Percentiles rank a stretch among this genome's conserved stretches.
Evolutionary conservation across 2,888 invertebrate species (phyloP).

Genomic region (Spilarctia lutea): DNA sequence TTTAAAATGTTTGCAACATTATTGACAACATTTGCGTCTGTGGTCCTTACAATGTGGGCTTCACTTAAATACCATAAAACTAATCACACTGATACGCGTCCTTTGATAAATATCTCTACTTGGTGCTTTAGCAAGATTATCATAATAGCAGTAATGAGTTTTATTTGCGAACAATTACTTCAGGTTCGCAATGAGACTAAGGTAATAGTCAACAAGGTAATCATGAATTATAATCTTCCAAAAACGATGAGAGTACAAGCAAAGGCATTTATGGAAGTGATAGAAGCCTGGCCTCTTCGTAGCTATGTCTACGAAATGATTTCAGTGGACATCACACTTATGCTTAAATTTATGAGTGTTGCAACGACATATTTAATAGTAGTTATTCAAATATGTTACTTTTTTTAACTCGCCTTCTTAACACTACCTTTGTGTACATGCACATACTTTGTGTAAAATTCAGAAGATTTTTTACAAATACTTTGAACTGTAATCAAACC

Average conservation of each 20-base stretch:
- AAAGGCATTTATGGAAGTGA: conserved; percentile 72
- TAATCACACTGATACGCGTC: conserved; percentile 42
- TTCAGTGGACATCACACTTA: conserved; percentile 69
- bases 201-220: conserved; percentile 66
- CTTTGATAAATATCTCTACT: conserved; percentile 55
- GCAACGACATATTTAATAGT: conserved; percentile 76
- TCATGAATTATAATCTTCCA: no score
- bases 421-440: no score
- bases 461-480: no score
- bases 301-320: no score
- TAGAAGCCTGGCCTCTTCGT: conserved; percentile 59
- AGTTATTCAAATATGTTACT: conserved; percentile 72
- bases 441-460: not conserved
- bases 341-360: conserved; percentile 74
- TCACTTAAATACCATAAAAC: conserved; percentile 60
- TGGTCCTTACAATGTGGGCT: conserved; percentile 67
- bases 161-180: no score
- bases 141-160: conserved; percentile 17
- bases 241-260: conserved; percentile 72
- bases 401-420: conserved; percentile 47
- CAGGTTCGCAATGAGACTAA: conserved; percentile 47
- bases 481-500: not conserved
- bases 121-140: conserved; percentile 63
- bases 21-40: conserved; percentile 65
- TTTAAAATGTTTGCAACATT: conserved; percentile 63